These are phyloP conservation scores for Spodoptera exigua DNA, from an alignment of 2,888 invertebrate genomes.

Conservation along the genomic window DNA sequence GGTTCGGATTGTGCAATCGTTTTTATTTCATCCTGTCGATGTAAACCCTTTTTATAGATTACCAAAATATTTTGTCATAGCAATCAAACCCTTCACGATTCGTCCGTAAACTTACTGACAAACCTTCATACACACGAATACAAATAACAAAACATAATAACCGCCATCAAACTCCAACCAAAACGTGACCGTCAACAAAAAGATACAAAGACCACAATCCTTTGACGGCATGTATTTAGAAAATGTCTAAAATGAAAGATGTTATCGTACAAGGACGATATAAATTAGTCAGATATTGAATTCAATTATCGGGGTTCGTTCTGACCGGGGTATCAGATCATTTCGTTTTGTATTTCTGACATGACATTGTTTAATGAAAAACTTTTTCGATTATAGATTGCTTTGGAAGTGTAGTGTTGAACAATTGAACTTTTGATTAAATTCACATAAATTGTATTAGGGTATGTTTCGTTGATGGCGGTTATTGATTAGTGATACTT, in stretches of 20 bases:
- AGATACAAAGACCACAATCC: slow-evolving; percentile 41
- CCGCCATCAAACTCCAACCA: rapidly evolving
- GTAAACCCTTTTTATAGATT: background rate
- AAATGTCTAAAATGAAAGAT: slow-evolving; percentile 64
- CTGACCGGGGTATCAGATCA: slow-evolving; percentile 51
- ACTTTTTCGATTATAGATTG: slow-evolving; percentile 45
- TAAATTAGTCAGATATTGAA: slow-evolving; percentile 77
- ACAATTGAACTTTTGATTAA: slow-evolving; percentile 2
- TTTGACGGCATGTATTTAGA: slow-evolving; percentile 2
- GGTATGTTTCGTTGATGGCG: too few relatives aligned
- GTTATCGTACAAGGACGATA: slow-evolving; percentile 71
- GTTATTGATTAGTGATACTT: too few relatives aligned
- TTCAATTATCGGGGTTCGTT: slow-evolving; percentile 72
- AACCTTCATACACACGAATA: slow-evolving; percentile 9
- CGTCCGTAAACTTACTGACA: slow-evolving; percentile 17
- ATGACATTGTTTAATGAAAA: slow-evolving; percentile 52
- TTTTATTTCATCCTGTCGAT: too few relatives aligned
- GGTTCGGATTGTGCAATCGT: too few relatives aligned
- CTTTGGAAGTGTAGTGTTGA: slow-evolving; percentile 4
- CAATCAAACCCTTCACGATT: slow-evolving; percentile 13
- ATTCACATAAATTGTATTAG: too few relatives aligned
- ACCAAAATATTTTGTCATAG: slow-evolving; percentile 14
- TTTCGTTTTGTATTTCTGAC: slow-evolving; percentile 49
- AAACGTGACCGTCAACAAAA: background rate
- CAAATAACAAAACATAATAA: slow-evolving; percentile 11